These are phyloP conservation scores for Xanthorhoe spadicearia DNA, from an alignment of 2,888 invertebrate species.

Conservation along the genomic window DNA sequence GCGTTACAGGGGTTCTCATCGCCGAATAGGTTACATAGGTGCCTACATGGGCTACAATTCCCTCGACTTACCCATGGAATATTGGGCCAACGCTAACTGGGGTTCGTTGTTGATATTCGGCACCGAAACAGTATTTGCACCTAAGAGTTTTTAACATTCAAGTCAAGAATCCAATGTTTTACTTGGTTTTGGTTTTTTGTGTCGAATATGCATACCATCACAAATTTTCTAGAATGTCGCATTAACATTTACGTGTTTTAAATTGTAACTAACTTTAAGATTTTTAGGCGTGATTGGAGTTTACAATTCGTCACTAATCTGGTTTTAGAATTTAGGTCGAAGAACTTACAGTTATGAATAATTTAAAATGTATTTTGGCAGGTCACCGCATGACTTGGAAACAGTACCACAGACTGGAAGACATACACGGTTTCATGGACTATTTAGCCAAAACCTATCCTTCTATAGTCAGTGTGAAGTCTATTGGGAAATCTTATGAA, in stretches of 20 bases:
- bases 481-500: conserved; percentile 91
- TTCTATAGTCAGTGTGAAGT: conserved; percentile 88
- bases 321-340: conserved; percentile 13
- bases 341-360: conserved; percentile 20
- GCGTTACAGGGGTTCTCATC: conserved; percentile 81
- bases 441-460: conserved; percentile 91
- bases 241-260: conserved; percentile 43
- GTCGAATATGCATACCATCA: conserved; percentile 39
- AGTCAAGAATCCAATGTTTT: conserved; percentile 27
- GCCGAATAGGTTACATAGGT: conserved; percentile 72
- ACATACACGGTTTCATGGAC: conserved; percentile 91
- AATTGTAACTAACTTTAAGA: conserved; percentile 47
- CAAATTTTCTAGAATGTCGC: conserved; percentile 36
- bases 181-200: conserved; percentile 37
- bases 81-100: conserved; percentile 86
- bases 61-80: conserved; percentile 83
- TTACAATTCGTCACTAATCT: conserved; percentile 40
- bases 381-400: conserved; percentile 90
- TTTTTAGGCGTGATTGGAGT: conserved; percentile 17
- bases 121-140: conserved; percentile 61
- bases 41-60: conserved; percentile 83
- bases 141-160: conserved; percentile 53
- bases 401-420: conserved; percentile 90
- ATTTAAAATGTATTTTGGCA: conserved; percentile 44
- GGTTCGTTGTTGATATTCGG: conserved; percentile 81